Conservation (phyloP, 2,888 invertebrate genomes). For the Tenthredo distinguenda region DNA sequence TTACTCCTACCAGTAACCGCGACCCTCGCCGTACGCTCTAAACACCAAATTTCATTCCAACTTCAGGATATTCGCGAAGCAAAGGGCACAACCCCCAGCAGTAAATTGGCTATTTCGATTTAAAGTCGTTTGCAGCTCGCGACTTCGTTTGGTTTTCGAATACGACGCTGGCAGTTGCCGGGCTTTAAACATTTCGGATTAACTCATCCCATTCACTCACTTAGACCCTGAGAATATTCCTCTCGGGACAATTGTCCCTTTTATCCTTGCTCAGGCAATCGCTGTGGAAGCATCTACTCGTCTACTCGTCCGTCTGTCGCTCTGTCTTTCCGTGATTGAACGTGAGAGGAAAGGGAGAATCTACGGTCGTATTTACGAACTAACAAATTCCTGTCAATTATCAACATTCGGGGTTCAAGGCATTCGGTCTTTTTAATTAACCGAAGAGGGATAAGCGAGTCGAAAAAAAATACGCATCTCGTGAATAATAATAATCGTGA, state of each 20-base stretch:
- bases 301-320: neutral
- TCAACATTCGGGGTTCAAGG: neutral
- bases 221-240: neutral
- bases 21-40: constrained; percentile 47
- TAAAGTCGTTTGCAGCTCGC: constrained; percentile 49
- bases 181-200: constrained; percentile 26
- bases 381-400: neutral
- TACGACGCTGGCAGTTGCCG: constrained; percentile 10
- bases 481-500: constrained; percentile 29
- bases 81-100: constrained; percentile 47
- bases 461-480: neutral
- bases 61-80: constrained; percentile 54
- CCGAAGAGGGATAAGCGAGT: neutral
- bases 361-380: constrained; percentile 19
- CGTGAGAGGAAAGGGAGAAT: neutral
- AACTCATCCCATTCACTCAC: constrained; percentile 7
- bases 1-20: constrained; percentile 38
- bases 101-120: constrained; percentile 54
- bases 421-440: neutral
- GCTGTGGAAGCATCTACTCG: constrained; percentile 5
- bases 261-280: neutral
- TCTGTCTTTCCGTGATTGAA: constrained; percentile 5
- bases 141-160: constrained; percentile 41
- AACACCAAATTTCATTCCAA: constrained; percentile 53
- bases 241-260: neutral